Percentiles rank a stretch among this genome's conserved stretches.
These are phyloP conservation scores for Kobus ellipsiprymnus DNA, from an alignment of 2,113 vertebrate species.

Conservation along the genomic window DNA sequence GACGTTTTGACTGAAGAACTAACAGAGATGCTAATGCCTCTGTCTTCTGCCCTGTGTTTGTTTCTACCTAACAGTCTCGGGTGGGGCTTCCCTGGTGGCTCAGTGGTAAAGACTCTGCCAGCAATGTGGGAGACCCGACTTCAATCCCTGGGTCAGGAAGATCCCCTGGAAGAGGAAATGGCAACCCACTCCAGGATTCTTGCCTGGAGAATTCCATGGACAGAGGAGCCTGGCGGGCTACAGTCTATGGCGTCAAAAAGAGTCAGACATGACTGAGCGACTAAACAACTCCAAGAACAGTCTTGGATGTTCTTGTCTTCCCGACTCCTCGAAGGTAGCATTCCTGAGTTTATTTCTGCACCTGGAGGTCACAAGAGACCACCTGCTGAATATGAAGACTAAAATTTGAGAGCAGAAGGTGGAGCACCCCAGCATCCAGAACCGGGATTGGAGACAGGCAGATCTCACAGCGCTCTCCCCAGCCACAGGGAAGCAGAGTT, in stretches of 20 bases:
- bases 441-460: neutral
- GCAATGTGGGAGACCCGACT: neutral
- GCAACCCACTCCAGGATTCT: neutral
- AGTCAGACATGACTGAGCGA: neutral
- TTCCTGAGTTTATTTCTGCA: neutral
- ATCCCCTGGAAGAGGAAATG: neutral
- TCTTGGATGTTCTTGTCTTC: neutral
- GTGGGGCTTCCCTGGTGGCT: neutral
- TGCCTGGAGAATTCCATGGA: neutral
- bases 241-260: neutral
- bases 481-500: neutral
- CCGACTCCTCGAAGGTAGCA: neutral
- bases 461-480: accelerated
- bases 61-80: neutral
- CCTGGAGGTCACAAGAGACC: no score
- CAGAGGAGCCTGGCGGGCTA: neutral
- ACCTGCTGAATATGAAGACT: neutral
- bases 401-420: neutral
- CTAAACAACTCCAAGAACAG: neutral
- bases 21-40: neutral
- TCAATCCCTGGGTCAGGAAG: neutral
- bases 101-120: neutral
- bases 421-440: no score
- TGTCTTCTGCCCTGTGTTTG: neutral
- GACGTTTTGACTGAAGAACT: neutral